These are phyloP conservation scores for Drosophila nigrodunni DNA, from an alignment of 1,140 invertebrate genomes.

Conservation along the genomic window DNA sequence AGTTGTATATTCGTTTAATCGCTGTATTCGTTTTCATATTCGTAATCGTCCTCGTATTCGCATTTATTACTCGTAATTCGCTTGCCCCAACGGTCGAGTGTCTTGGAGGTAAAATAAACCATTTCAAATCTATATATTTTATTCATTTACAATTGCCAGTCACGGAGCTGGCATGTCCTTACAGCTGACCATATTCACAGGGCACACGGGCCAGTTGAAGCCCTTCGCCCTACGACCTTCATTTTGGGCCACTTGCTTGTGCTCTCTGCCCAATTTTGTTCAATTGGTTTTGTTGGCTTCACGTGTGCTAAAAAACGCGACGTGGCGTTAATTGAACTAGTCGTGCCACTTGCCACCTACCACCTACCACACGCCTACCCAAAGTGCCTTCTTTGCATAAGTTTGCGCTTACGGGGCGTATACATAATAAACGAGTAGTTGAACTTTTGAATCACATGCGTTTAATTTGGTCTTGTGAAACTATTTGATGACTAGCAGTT, in stretches of 20 bases:
- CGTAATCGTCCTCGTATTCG: background rate
- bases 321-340: constrained; percentile 14
- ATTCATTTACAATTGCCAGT: constrained; percentile 14
- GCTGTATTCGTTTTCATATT: background rate
- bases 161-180: constrained; percentile 13
- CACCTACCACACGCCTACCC: background rate
- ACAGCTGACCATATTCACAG: constrained; percentile 32
- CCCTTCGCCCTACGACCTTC: no score
- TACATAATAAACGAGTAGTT: background rate
- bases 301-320: constrained; percentile 26
- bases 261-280: background rate
- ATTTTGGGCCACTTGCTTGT: background rate
- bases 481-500: no score
- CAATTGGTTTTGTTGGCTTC: background rate
- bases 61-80: background rate
- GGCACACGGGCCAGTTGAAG: background rate
- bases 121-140: constrained; percentile 21
- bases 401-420: background rate
- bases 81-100: background rate
- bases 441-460: no score
- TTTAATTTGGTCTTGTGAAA: no score
- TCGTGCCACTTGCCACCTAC: background rate
- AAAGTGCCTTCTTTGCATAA: background rate
- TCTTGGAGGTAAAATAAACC: no score
- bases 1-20: background rate